These are phyloP conservation scores for Pocillopora meandrina DNA, from an alignment of 92 coral and sea anemone genomes.

Conservation along the genomic window DNA sequence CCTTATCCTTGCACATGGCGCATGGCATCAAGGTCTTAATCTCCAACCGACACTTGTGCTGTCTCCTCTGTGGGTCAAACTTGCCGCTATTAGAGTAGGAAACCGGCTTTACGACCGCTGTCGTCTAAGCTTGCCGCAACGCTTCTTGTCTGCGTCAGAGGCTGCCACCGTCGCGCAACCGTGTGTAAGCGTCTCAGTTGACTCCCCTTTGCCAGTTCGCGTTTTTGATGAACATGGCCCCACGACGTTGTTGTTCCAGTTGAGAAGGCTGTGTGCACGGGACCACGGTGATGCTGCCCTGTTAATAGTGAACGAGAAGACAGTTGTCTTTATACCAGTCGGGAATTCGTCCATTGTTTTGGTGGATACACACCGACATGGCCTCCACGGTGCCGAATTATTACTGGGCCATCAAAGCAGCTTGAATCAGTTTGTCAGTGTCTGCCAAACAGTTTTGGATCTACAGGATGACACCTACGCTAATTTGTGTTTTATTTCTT, in stretches of 20 bases:
- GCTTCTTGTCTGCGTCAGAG: slow-evolving; percentile 35
- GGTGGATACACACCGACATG: slow-evolving; percentile 55
- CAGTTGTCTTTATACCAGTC: slow-evolving; percentile 36
- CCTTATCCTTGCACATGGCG: slow-evolving; percentile 17
- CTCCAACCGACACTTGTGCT: slow-evolving; percentile 26
- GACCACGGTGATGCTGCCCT: slow-evolving; percentile 8
- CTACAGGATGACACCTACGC: slow-evolving; percentile 34
- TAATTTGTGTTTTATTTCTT: slow-evolving; percentile 24
- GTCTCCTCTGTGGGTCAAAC: slow-evolving; percentile 21
- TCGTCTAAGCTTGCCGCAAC: slow-evolving; percentile 41
- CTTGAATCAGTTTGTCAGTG: slow-evolving; percentile 32
- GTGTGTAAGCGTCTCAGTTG: slow-evolving; percentile 21
- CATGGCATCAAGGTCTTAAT: slow-evolving; percentile 9
- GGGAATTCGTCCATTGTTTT: slow-evolving; percentile 21
- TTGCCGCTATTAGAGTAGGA: slow-evolving; percentile 33
- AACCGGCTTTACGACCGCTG: slow-evolving; percentile 18
- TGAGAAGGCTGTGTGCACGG: slow-evolving; percentile 15
- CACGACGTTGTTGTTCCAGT: slow-evolving; percentile 24
- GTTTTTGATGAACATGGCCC: slow-evolving; percentile 37
- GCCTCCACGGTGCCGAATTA: slow-evolving; percentile 40
- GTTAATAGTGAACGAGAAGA: slow-evolving; percentile 42
- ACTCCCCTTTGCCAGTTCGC: slow-evolving; percentile 34
- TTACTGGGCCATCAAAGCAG: slow-evolving; percentile 26
- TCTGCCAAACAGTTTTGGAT: slow-evolving; percentile 45
- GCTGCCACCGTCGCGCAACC: slow-evolving; percentile 36